phyloP scores from a whole-genome alignment of 1,140 invertebrate species.

The Aplysia californica region DNA sequence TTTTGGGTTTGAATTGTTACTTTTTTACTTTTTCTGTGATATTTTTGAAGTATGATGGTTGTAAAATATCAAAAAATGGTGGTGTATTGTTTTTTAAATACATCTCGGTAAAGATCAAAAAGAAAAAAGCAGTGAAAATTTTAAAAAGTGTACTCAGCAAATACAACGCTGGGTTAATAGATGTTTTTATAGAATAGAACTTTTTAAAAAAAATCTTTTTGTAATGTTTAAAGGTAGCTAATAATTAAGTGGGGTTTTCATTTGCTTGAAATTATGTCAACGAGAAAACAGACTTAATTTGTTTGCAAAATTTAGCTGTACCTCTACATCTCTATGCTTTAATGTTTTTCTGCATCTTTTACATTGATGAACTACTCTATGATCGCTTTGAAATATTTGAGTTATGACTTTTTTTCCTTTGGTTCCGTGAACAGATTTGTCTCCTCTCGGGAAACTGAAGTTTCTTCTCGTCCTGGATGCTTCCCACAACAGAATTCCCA shows the following conservation, averaged over 20 bases:
- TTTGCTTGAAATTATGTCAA: too few relatives aligned
- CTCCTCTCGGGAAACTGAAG: slow-evolving; percentile 54
- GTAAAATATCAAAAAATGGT: neutral
- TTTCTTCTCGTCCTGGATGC: slow-evolving; percentile 63
- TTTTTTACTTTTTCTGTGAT: neutral
- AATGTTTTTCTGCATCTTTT: too few relatives aligned
- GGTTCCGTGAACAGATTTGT: slow-evolving; percentile 56
- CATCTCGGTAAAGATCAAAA: neutral
- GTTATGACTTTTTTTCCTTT: neutral
- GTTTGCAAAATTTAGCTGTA: too few relatives aligned
- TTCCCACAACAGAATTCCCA: slow-evolving; percentile 63
- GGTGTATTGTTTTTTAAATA: neutral
- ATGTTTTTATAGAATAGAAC: neutral
- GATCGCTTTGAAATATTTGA: too few relatives aligned
- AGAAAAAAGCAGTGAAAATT: too few relatives aligned
- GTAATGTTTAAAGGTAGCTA: too few relatives aligned
- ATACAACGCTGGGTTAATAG: too few relatives aligned
- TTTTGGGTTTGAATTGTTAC: neutral
- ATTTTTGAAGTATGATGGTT: neutral
- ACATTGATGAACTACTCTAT: too few relatives aligned
- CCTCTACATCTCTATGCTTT: too few relatives aligned
- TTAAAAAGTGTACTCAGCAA: too few relatives aligned
- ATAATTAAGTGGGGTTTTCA: too few relatives aligned
- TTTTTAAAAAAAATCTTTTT: neutral
- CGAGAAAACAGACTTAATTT: too few relatives aligned